These are phyloP conservation scores for Acrobasis repandana DNA, from an alignment of 2,888 invertebrate genomes.

Conservation along the genomic window DNA sequence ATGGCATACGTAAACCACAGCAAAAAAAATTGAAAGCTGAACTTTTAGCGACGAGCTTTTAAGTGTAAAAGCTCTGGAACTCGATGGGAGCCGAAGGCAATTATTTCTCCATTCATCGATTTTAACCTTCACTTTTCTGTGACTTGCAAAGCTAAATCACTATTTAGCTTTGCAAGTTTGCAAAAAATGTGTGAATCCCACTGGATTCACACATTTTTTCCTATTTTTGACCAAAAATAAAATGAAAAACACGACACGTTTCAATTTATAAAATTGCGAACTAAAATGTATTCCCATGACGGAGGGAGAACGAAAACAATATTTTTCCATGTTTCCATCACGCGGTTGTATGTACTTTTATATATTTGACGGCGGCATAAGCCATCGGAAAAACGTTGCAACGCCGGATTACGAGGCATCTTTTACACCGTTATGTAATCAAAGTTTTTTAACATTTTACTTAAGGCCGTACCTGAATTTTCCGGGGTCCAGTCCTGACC, in stretches of 20 bases:
- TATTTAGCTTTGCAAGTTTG: too few relatives aligned
- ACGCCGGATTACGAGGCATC: conserved; percentile 37
- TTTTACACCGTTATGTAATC: conserved; percentile 29
- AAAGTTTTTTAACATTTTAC: background rate
- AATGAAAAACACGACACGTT: background rate
- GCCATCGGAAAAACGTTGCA: conserved; percentile 43
- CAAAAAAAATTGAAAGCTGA: conserved; percentile 14
- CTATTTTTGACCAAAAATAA: too few relatives aligned
- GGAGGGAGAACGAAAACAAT: background rate
- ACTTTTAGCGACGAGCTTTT: conserved; percentile 17
- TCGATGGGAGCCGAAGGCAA: conserved; percentile 11
- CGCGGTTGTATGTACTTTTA: conserved; percentile 1
- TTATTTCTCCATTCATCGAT: conserved; percentile 7
- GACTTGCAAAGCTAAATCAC: conserved; percentile 1
- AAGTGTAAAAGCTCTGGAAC: conserved; percentile 16
- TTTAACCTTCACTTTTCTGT: conserved; percentile 4
- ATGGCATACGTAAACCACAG: conserved; percentile 6
- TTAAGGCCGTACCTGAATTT: too few relatives aligned
- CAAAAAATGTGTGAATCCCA: too few relatives aligned
- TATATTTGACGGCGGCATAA: conserved; percentile 34
- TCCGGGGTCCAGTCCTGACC: too few relatives aligned
- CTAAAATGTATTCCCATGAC: conserved; percentile 12
- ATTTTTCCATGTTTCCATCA: conserved; percentile 10
- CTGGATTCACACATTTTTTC: too few relatives aligned
- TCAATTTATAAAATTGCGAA: conserved; percentile 7